A percentile compares a stretch with the other conserved stretches of the same genome.
These are phyloP conservation scores for Therioaphis trifolii DNA, from an alignment of 2,888 invertebrate species.

Conservation along the genomic window DNA sequence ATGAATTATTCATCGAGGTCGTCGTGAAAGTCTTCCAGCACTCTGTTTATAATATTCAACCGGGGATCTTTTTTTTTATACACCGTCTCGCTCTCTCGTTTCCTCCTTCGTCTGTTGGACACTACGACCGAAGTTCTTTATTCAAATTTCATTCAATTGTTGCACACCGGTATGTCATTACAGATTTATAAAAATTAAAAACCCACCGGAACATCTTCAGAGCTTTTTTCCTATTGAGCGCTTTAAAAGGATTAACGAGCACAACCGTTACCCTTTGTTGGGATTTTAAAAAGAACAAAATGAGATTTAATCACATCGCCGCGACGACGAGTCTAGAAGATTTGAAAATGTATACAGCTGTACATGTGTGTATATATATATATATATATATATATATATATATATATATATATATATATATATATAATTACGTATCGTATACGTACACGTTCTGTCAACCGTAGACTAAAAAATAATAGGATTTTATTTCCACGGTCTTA, in stretches of 20 bases:
- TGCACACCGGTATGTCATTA: slow-evolving; percentile 42
- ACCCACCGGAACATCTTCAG: slow-evolving; percentile 38
- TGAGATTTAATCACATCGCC: slow-evolving; percentile 46
- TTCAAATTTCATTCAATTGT: slow-evolving; percentile 54
- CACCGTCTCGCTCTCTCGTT: neutral
- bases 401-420: neutral
- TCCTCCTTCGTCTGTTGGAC: neutral
- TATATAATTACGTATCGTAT: neutral
- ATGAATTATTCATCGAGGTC: slow-evolving; percentile 57
- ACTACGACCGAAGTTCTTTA: slow-evolving; percentile 22
- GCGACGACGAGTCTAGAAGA: slow-evolving; percentile 8
- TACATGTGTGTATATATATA: neutral
- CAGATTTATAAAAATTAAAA: slow-evolving; percentile 42
- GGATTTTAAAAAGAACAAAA: slow-evolving; percentile 51
- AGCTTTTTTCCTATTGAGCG: slow-evolving; percentile 28
- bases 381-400: neutral
- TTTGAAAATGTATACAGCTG: slow-evolving; percentile 18
- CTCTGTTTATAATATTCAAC: slow-evolving; percentile 44
- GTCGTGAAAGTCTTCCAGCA: slow-evolving; percentile 41
- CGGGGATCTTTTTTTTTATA: slow-evolving; percentile 25
- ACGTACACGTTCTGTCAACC: neutral
- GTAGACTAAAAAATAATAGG: neutral
- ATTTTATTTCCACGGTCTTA: neutral
- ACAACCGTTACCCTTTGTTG: slow-evolving; percentile 53
- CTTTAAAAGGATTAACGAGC: slow-evolving; percentile 56